Conservation (phyloP, 1,140 invertebrate genomes). For the Formica exsecta region DNA sequence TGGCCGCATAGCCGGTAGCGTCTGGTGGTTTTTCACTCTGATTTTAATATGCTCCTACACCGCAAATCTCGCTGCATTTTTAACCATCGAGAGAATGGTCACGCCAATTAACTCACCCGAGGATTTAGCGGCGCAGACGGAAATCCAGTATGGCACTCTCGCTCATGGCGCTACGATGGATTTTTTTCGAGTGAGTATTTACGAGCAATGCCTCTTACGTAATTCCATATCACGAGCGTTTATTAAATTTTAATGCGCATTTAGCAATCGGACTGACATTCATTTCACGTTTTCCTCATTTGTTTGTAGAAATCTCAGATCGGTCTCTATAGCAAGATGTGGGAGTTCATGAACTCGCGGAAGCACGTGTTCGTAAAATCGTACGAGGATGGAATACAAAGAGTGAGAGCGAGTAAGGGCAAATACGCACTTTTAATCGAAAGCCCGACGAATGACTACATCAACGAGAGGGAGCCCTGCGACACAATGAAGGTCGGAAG, state of each 20-base stretch:
- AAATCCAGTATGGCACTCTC: conserved; percentile 97
- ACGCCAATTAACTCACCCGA: conserved; percentile 97
- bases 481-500: conserved; percentile 98
- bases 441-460: conserved; percentile 97
- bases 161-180: conserved; percentile 95
- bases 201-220: neutral
- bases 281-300: conserved; percentile 33
- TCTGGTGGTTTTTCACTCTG: conserved; percentile 99
- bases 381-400: conserved; percentile 94
- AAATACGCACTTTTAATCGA: conserved; percentile 98
- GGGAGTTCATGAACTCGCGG: conserved; percentile 96
- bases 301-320: conserved; percentile 93
- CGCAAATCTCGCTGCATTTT: conserved; percentile 98
- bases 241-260: conserved; percentile 21
- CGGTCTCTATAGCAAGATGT: conserved; percentile 96
- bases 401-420: conserved; percentile 93
- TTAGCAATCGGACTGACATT: neutral
- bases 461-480: conserved; percentile 96
- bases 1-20: conserved; percentile 97
- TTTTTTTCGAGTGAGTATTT: conserved; percentile 94
- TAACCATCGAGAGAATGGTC: conserved; percentile 97
- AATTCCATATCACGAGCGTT: conserved; percentile 2
- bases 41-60: conserved; percentile 99
- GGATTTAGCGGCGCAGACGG: conserved; percentile 96
- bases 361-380: conserved; percentile 93